Conservation (phyloP, 2,113 vertebrate genomes). For the Eretmochelys imbricata region DNA sequence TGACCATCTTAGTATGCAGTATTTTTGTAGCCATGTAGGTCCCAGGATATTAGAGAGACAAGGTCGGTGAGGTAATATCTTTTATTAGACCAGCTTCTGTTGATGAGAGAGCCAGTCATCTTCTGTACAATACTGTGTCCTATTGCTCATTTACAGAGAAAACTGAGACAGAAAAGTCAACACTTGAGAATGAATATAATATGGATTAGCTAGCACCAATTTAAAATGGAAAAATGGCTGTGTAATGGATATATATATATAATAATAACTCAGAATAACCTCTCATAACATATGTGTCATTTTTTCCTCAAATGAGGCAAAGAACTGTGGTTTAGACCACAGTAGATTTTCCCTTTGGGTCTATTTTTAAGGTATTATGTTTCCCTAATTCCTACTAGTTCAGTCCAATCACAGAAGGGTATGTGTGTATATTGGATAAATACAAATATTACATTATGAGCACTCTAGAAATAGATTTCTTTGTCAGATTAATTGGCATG, state of each 20-base stretch:
- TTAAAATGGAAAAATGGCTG: slow-evolving; percentile 16
- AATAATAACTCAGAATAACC: slow-evolving; percentile 9
- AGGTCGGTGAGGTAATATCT: background rate
- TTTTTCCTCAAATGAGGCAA: slow-evolving; percentile 46
- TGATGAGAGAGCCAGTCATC: background rate
- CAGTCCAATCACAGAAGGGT: background rate
- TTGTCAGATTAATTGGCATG: background rate
- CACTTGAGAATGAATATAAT: background rate
- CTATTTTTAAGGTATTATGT: slow-evolving; percentile 10
- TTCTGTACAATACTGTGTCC: background rate
- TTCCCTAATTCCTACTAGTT: background rate
- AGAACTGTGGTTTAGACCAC: slow-evolving; percentile 1
- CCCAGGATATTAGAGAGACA: background rate
- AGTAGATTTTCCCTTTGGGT: background rate
- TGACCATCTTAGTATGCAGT: background rate
- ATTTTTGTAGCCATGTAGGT: background rate
- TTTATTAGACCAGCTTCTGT: background rate
- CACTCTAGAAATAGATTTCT: background rate
- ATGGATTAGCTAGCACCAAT: background rate
- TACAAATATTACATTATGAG: background rate
- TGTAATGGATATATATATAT: background rate
- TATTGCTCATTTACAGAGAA: background rate
- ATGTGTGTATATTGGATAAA: background rate
- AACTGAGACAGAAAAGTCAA: background rate
- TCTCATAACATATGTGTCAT: slow-evolving; percentile 17